A percentile compares a stretch with the other conserved stretches of the same genome.
These are phyloP conservation scores for Anhinga rufa DNA, from an alignment of 2,113 vertebrate species.

Conservation along the genomic window DNA sequence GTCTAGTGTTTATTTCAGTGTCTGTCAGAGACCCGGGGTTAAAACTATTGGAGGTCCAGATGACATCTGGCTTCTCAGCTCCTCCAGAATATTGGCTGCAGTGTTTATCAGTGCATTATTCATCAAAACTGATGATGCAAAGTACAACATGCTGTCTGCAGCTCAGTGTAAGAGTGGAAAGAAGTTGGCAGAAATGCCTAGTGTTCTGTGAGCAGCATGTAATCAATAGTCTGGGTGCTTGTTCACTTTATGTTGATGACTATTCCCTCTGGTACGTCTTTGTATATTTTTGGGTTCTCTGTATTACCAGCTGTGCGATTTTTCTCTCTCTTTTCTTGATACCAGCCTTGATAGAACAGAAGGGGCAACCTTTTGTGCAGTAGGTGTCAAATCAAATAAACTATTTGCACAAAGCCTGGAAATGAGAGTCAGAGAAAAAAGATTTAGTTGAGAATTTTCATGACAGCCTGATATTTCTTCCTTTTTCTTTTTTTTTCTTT, in stretches of 20 bases:
- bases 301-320: constrained; percentile 75
- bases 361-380: constrained; percentile 70
- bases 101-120: constrained; percentile 83
- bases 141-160: constrained; percentile 81
- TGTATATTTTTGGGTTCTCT: constrained; percentile 81
- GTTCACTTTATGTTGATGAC: constrained; percentile 79
- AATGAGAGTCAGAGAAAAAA: constrained; percentile 44
- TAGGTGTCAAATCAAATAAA: constrained; percentile 74
- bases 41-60: constrained; percentile 78
- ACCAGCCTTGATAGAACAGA: constrained; percentile 71
- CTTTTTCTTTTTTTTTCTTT: not conserved
- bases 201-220: constrained; percentile 79
- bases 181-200: constrained; percentile 79
- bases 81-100: constrained; percentile 77
- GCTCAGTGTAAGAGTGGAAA: constrained; percentile 68
- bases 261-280: constrained; percentile 78
- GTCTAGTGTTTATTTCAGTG: constrained; percentile 56
- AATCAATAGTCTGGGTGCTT: constrained; percentile 81
- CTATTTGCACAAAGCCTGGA: constrained; percentile 63
- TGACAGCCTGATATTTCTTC: not conserved
- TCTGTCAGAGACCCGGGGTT: constrained; percentile 77
- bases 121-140: constrained; percentile 85
- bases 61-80: constrained; percentile 81
- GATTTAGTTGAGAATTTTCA: constrained; percentile 44
- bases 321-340: constrained; percentile 68